Evolutionary conservation across 2,113 vertebrate genomes (phyloP).

Genomic region (Pavo muticus): DNA sequence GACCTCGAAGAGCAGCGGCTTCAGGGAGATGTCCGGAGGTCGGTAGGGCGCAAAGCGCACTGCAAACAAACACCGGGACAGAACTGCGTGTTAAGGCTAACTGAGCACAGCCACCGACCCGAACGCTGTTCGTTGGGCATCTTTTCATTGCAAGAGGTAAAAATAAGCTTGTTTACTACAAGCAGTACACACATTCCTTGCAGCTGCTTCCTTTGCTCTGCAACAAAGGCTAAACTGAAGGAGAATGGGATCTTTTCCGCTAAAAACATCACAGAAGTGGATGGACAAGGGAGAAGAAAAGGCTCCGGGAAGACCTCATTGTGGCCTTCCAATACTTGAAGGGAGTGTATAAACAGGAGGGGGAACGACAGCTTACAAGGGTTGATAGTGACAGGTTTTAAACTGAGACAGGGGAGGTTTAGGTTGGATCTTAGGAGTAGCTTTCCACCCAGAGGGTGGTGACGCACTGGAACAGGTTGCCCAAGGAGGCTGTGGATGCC

Average conservation of each 20-base stretch:
- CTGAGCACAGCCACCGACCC: rapidly evolving
- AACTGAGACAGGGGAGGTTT: too few relatives aligned
- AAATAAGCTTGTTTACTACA: not conserved
- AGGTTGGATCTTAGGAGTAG: too few relatives aligned
- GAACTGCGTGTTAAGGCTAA: not conserved
- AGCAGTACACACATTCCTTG: not conserved
- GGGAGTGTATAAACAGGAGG: too few relatives aligned
- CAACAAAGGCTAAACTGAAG: not conserved
- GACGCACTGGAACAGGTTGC: too few relatives aligned
- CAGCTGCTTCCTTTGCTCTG: not conserved
- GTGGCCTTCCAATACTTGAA: too few relatives aligned
- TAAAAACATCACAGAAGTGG: not conserved
- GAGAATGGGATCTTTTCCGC: rapidly evolving
- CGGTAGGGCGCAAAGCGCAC: slow-evolving; percentile 91
- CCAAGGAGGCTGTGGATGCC: too few relatives aligned
- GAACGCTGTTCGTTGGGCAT: not conserved
- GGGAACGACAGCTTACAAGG: too few relatives aligned
- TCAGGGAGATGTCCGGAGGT: slow-evolving; percentile 96
- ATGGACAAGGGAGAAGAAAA: not conserved
- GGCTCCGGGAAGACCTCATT: too few relatives aligned
- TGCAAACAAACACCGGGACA: slow-evolving; percentile 28
- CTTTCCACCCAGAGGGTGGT: too few relatives aligned
- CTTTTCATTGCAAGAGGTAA: rapidly evolving
- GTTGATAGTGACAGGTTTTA: too few relatives aligned
- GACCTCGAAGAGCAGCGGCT: slow-evolving; percentile 97